Conservation (phyloP, 2,888 invertebrate genomes). For the Andrena bucephala region DNA sequence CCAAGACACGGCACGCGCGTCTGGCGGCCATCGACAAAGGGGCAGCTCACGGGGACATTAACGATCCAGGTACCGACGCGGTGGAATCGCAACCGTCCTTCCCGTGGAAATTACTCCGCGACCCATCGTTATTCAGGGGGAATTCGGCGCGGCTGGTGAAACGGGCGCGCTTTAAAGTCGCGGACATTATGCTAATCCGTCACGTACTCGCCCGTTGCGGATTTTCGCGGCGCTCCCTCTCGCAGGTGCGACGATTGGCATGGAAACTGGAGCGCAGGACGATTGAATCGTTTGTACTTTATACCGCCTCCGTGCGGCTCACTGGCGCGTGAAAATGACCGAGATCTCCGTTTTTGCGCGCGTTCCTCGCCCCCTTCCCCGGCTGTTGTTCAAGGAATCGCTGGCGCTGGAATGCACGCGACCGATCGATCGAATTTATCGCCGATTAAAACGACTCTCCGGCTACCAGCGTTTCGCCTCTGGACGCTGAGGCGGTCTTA, state of each 20-base stretch:
- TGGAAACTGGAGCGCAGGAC: constrained; percentile 22
- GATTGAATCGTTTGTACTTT: constrained; percentile 38
- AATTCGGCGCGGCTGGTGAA: constrained; percentile 5
- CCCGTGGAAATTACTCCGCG: constrained; percentile 13
- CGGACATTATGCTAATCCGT: constrained; percentile 14
- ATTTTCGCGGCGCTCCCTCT: constrained; percentile 28
- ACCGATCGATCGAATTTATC: constrained; percentile 53
- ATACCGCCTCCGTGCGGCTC: constrained; percentile 1
- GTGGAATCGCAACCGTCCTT: constrained; percentile 24
- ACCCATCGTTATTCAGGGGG: constrained; percentile 12
- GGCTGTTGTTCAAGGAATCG: constrained; percentile 14
- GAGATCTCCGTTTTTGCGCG: constrained; percentile 34
- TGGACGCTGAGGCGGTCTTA: constrained; percentile 4
- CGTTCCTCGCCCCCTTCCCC: constrained; percentile 8
- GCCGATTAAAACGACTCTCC: constrained; percentile 45
- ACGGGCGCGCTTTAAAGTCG: constrained; percentile 45
- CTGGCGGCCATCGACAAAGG: constrained; percentile 33
- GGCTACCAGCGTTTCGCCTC: not conserved
- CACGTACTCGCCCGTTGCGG: not conserved
- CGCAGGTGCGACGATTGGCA: not conserved
- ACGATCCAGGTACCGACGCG: constrained; percentile 18
- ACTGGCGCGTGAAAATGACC: constrained; percentile 55
- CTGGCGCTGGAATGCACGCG: constrained; percentile 17
- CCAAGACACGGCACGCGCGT: constrained; percentile 14
- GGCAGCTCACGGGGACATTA: constrained; percentile 29